A percentile compares a stretch with the other conserved stretches of the same genome.
Conservation (phyloP, 2,888 invertebrate genomes). For the Nymphalis polychloros region DNA sequence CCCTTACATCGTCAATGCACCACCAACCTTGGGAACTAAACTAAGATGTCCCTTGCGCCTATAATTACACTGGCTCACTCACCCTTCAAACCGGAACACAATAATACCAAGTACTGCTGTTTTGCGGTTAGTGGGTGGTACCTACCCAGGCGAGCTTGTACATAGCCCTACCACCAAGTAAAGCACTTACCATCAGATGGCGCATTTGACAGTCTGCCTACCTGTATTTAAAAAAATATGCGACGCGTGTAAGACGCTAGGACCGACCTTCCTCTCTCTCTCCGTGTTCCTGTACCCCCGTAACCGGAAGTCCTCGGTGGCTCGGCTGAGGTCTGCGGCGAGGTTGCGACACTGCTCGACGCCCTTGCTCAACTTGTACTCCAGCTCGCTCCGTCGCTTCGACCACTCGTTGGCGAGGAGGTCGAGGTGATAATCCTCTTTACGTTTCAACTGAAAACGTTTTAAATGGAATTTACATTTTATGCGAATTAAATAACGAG, state of each 20-base stretch:
- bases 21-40: too few species aligned
- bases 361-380: slow-evolving; percentile 79
- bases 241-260: not conserved
- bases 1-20: too few species aligned
- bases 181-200: too few species aligned
- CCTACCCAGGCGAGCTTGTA: too few species aligned
- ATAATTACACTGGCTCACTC: too few species aligned
- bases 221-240: not conserved
- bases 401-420: slow-evolving; percentile 82
- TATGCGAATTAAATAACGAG: not conserved
- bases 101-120: too few species aligned
- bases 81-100: too few species aligned
- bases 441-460: slow-evolving; percentile 74
- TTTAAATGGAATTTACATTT: not conserved
- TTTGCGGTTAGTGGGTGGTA: too few species aligned
- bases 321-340: slow-evolving; percentile 81
- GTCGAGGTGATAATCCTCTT: slow-evolving; percentile 80
- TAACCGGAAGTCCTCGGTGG: slow-evolving; percentile 81
- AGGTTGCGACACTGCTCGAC: slow-evolving; percentile 83
- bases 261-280: slow-evolving; percentile 75
- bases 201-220: too few species aligned
- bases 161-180: too few species aligned
- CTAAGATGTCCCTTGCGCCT: too few species aligned
- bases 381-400: slow-evolving; percentile 77
- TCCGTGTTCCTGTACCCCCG: slow-evolving; percentile 77